Evolutionary conservation across 35 echinoderm and acorn worm genomes (phyloP), one percentile per base, ranked within the genome.

Genomic region (Acanthaster planci): DNA sequence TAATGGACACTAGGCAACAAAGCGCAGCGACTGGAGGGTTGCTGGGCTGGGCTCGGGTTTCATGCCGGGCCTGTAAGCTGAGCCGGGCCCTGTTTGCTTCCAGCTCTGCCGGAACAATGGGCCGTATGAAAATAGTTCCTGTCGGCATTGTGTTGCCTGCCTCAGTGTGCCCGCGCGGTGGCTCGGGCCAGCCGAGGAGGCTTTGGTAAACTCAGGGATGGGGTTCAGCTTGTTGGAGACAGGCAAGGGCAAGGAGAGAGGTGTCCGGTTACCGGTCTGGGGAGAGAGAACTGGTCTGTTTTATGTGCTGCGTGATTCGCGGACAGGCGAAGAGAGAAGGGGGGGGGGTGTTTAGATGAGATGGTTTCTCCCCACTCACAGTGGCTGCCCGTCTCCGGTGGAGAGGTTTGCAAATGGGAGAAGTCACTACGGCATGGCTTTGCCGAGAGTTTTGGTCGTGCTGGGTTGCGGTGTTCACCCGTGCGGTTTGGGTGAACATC

Each of bases 1-100:
- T 72, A 72, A 72, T 72, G 64, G 64, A 72, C 64, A 72, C 26
- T 31, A 72, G 64, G 64, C 64, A 72, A 72, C 64, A 72, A 72
- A 72, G 64, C 64, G 64, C 23, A 34, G 26, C 18, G 64, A 26
- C 64, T 72, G 64, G 64, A 72, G 64, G 64, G 64, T 72, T 31
- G 64, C 64, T 26, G 30, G 64, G 64, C 22, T 15, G 64, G 64
- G 64, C 64, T 72, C 64, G 29, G 64, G 30, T 72, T 72, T 72
- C 64, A 72, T 29, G 34, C 64, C 64, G 64, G 34, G 64, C 23
- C 23, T 21, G 64, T 72, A 72, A 72, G 34, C 34, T 34, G 64
- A 72, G 64, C 64, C 64, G 34, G 64, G 21, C 64, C 64, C 64
- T 72, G 64, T 72, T 72, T 72, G 64, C 64, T 72, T 34, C 64